A percentile compares a stretch with the other conserved stretches of the same genome.
These are phyloP conservation scores for Ophthalmotilapia sp. DNA, from an alignment of 2,113 vertebrate genomes.

Conservation along the genomic window DNA sequence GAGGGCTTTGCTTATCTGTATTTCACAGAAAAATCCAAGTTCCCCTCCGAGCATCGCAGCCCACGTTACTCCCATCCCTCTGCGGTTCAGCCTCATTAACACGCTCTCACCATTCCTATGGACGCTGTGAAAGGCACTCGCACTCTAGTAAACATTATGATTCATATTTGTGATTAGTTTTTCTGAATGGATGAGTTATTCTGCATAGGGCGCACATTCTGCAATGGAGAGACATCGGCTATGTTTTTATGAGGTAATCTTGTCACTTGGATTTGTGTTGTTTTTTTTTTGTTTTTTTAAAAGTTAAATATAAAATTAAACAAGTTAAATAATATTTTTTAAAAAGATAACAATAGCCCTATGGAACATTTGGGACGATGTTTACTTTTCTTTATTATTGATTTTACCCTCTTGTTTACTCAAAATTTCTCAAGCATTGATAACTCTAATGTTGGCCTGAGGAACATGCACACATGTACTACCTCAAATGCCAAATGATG, in stretches of 20 bases:
- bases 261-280: background rate
- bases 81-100: slow-evolving; percentile 22
- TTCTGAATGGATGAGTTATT: background rate
- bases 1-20: slow-evolving; percentile 27
- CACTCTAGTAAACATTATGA: slow-evolving; percentile 3
- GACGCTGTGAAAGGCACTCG: background rate
- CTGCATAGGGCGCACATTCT: background rate
- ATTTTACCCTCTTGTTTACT: background rate
- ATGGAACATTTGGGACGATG: background rate
- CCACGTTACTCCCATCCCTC: slow-evolving; percentile 1
- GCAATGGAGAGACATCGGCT: background rate
- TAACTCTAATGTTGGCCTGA: background rate
- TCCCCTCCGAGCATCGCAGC: slow-evolving; percentile 16
- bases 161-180: background rate
- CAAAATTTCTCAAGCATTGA: background rate
- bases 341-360: background rate
- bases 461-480: background rate
- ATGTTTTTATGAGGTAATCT: background rate
- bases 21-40: slow-evolving; percentile 37
- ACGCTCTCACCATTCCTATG: background rate
- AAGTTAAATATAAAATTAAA: background rate
- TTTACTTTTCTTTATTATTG: background rate
- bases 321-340: fast-evolving
- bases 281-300: background rate
- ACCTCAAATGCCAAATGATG: background rate